Conservation (phyloP, 2,888 invertebrate species). For the Melitaea athalia region DNA sequence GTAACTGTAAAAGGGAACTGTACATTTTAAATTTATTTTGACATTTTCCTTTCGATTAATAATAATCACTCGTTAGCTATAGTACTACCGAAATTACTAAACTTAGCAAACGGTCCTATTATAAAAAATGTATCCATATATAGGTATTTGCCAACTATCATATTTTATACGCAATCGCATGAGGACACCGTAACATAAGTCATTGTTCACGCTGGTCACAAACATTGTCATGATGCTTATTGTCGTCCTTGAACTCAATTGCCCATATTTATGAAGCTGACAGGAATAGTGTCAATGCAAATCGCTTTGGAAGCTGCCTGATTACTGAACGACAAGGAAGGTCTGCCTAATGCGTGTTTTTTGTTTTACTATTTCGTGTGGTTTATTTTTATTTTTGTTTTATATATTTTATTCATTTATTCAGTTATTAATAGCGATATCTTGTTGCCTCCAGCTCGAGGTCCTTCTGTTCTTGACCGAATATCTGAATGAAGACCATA, state of each 20-base stretch:
- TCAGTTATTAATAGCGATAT: conserved; percentile 32
- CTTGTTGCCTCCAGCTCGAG: conserved; percentile 41
- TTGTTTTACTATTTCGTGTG: conserved; percentile 10
- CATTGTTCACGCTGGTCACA: conserved; percentile 81
- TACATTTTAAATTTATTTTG: conserved; percentile 20
- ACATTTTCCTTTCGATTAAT: neutral
- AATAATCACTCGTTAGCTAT: neutral
- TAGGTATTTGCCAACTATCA: conserved; percentile 61
- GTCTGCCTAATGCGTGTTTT: conserved; percentile 28
- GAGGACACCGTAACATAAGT: conserved; percentile 73
- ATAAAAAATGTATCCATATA: conserved; percentile 7
- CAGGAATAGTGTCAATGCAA: conserved; percentile 78
- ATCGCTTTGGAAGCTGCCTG: conserved; percentile 63
- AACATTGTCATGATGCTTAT: conserved; percentile 70
- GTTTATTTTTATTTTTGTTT: no score
- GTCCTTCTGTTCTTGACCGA: conserved; percentile 40
- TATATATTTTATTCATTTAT: conserved; percentile 29
- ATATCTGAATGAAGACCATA: conserved; percentile 26
- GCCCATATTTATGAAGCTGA: conserved; percentile 75
- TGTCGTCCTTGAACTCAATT: conserved; percentile 80
- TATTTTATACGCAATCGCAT: conserved; percentile 77
- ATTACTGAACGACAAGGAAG: conserved; percentile 57
- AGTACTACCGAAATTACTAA: neutral
- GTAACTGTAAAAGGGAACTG: conserved; percentile 33
- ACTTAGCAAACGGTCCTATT: neutral